These are phyloP conservation scores for Anguilla anguilla DNA, from an alignment of 2,797 vertebrate genomes.

Conservation along the genomic window DNA sequence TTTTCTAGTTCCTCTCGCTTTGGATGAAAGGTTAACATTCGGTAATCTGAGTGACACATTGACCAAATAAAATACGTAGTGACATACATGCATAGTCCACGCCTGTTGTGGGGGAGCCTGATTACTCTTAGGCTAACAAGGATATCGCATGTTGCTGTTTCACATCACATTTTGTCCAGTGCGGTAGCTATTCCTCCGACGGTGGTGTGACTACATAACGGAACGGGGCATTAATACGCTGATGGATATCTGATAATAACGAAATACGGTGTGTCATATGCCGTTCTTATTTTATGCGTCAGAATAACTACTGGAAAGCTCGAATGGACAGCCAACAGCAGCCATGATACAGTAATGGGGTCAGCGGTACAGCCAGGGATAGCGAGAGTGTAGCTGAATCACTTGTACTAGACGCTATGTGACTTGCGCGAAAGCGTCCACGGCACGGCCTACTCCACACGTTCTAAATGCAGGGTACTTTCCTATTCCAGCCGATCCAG, in stretches of 20 bases:
- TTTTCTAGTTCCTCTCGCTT: background rate
- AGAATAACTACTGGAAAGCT: background rate
- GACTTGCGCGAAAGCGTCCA: background rate
- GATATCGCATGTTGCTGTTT: background rate
- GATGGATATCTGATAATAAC: background rate
- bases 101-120: background rate
- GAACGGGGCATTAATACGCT: background rate
- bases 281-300: background rate
- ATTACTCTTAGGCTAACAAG: background rate
- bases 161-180: background rate
- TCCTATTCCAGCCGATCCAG: background rate
- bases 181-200: background rate
- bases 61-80: background rate
- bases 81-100: background rate
- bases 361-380: slow-evolving; percentile 37
- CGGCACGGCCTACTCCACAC: background rate
- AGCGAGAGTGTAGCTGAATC: background rate
- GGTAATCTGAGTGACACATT: background rate
- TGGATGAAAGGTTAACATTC: background rate
- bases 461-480: background rate
- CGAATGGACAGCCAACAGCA: background rate
- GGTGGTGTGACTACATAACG: background rate
- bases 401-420: background rate
- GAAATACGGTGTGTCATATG: background rate
- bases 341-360: slow-evolving; percentile 39